Base-by-base conservation (phyloP, 2,113 vertebrate genomes). In the Paratilapia polleni region DNA sequence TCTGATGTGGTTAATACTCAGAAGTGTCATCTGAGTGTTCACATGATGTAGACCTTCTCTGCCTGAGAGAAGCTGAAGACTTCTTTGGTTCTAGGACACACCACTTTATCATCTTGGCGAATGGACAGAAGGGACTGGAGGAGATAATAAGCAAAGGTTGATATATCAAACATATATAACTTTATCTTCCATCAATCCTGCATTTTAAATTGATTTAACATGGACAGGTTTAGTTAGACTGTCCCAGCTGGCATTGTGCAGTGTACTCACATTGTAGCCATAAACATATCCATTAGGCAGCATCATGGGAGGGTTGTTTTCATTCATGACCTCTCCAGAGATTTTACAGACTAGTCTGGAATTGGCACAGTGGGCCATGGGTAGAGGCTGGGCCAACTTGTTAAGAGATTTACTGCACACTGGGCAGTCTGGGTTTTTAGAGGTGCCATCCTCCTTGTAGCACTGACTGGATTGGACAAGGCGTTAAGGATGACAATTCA, bases 281-380 rank as follows among this genome's bases (percentile, higher is more conserved):
- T 99, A 99, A 86, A 99, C 98, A 49, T 99, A 99, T 94, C 98
- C 98, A 54, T 99, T 99, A 90, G 98, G 98, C 93, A 99, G 96
- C 98, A 99, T 99, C 98, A 99, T 99, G 9, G 98, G 98, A n/a
- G 98, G 98, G 93, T 99, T 99, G 96, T 99, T 99, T 96, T 99
- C 98, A 8, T 99, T 99, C 98, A 99, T 99, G 76, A 99, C 98
- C 58, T 99, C 98, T 34, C 98, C 98, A 0, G 98, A 99, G 94
- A 99, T 99, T 96, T 99, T 99, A 94, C 98, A 99, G 89, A 99
- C 98, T 91, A 99, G 97, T 86, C 98, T 97, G 57, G 98, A 99
- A 95, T 99, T 99, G 95, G 98, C 98, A 57, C 98, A 99, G 89
- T 99, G 98, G 60, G 98, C 98, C 98, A 99, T 99, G 15, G 98